These are phyloP conservation scores for Oligia latruncula DNA, from an alignment of 2,888 invertebrate genomes.

Conservation along the genomic window DNA sequence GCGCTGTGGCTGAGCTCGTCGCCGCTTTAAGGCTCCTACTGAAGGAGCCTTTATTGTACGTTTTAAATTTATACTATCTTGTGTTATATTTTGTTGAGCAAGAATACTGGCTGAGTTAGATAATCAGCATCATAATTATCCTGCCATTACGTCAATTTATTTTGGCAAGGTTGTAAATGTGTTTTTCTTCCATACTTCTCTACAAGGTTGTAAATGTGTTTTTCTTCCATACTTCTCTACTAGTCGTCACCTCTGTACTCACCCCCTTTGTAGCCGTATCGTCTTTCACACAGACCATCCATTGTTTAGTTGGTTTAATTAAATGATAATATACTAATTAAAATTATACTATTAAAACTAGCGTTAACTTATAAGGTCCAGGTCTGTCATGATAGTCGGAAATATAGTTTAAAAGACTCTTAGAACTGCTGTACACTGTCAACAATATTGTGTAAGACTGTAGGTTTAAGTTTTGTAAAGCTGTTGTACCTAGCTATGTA, in stretches of 20 bases:
- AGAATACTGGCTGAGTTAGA: not conserved
- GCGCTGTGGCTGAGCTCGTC: not conserved
- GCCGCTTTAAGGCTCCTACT: not conserved
- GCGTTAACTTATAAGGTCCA: not conserved
- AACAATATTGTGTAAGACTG: not conserved
- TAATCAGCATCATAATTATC: too few relatives aligned
- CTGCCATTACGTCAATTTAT: too few relatives aligned
- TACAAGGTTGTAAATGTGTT: too few relatives aligned
- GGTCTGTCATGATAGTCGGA: not conserved
- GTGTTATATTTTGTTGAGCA: not conserved
- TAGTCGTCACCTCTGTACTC: too few relatives aligned
- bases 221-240: too few relatives aligned
- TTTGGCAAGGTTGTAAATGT: too few relatives aligned
- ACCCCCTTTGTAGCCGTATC: not conserved
- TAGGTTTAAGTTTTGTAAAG: not conserved
- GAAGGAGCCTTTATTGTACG: not conserved
- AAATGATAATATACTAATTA: too few relatives aligned
- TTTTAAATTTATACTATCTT: not conserved
- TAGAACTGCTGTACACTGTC: too few relatives aligned
- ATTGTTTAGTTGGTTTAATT: too few relatives aligned
- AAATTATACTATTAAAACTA: too few relatives aligned
- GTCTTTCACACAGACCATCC: not conserved
- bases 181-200: too few relatives aligned
- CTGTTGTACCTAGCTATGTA: too few relatives aligned
- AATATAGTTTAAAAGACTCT: not conserved